A percentile compares a stretch with the other conserved stretches of the same genome.
Evolutionary conservation across 2,797 vertebrate genomes (phyloP).

Genomic region (Meriones psammophilus): DNA sequence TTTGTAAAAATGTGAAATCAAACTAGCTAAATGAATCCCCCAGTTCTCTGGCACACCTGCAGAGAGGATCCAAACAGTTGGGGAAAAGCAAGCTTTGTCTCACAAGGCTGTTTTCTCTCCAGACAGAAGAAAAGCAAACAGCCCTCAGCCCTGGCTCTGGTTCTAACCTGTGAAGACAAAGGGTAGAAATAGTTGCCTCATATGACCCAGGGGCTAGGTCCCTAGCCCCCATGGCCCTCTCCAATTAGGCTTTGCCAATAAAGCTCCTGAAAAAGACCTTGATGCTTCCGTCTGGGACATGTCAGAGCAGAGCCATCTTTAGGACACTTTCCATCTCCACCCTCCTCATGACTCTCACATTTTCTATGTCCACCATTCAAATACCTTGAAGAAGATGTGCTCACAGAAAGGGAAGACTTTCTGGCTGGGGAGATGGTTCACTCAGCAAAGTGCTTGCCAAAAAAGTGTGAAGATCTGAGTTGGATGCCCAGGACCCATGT

Average conservation of each 20-base stretch:
- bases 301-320: background rate
- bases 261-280: conserved; percentile 11
- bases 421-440: background rate
- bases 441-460: background rate
- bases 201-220: background rate
- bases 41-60: background rate
- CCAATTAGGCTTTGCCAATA: background rate
- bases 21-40: background rate
- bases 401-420: background rate
- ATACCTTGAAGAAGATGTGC: background rate
- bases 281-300: background rate
- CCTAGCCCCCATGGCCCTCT: background rate
- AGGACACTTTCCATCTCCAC: background rate
- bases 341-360: background rate
- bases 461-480: background rate
- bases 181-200: background rate
- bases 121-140: background rate
- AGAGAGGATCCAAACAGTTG: background rate
- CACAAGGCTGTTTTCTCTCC: background rate
- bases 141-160: background rate
- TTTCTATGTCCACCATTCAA: background rate
- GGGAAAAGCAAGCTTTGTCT: background rate
- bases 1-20: background rate
- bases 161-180: background rate
- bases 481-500: background rate